These are phyloP conservation scores for Rhinatrema bivittatum DNA, from an alignment of 2,797 vertebrate genomes.

Conservation along the genomic window DNA sequence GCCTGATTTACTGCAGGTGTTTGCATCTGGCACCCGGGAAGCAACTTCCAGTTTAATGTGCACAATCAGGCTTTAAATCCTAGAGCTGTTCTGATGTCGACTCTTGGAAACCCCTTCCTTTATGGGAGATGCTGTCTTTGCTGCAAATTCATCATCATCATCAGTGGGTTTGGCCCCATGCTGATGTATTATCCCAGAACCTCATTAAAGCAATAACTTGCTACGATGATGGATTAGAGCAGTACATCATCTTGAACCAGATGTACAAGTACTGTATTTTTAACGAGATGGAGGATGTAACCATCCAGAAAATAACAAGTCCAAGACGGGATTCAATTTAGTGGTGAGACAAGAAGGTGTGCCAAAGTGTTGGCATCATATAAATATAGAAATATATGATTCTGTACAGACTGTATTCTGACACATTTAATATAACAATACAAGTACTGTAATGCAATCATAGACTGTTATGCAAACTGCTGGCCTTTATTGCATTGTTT, in stretches of 20 bases:
- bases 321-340: neutral
- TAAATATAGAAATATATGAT: neutral
- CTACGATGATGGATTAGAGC: slow-evolving; percentile 2
- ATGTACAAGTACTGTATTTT: neutral
- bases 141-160: slow-evolving; percentile 4
- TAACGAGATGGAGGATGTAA: neutral
- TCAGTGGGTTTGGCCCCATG: slow-evolving; percentile 2
- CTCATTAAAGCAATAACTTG: slow-evolving; percentile 10
- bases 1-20: too few relatives aligned
- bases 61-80: slow-evolving; percentile 11
- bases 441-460: too few relatives aligned
- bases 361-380: neutral
- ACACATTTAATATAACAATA: too few relatives aligned
- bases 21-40: too few relatives aligned
- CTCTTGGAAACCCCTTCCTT: neutral
- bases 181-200: slow-evolving; percentile 12
- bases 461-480: too few relatives aligned
- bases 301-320: neutral
- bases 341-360: neutral
- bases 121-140: slow-evolving; percentile 4
- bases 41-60: slow-evolving; percentile 3
- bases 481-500: too few relatives aligned
- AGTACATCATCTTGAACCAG: neutral
- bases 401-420: too few relatives aligned
- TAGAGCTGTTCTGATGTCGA: slow-evolving; percentile 15